Evolutionary conservation across 2,797 vertebrate genomes (phyloP), one percentile per base, ranked within the genome.

Genomic region (Crenichthys baileyi): DNA sequence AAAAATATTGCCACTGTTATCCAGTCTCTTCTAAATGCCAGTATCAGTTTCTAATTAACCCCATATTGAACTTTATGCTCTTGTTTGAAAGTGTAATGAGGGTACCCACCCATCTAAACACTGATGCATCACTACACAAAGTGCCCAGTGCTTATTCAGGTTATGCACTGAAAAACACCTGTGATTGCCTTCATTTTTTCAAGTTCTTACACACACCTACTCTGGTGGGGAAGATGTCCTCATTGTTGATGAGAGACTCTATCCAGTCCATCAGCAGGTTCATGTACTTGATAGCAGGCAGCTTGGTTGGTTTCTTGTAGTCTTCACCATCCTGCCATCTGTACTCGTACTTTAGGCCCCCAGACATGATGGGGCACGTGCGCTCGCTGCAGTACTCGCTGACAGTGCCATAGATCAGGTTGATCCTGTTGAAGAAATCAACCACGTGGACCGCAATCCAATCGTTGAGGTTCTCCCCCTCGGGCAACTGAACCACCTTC

Each of bases 401-500:
- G 94, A 99, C 97, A 16, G 98, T 99, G 88, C 98, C 98, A 0
- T 99, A 99, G 94, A 99, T 99, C 89, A 99, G 95, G 93, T 99
- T 99, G 91, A 99, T 99, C 78, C 98, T 96, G 92, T 99, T 99
- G 88, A 99, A 99, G 95, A 99, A 99, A 94, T 99, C 98, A 91
- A 99, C 98, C 76, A 99, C 97, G 0, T 99, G 98, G 86, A 99
- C 98, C 0, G 98, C 98, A 0, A 99, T 97, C 98, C 98, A 99
- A 92, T 99, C 98, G 0, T 97, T 97, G 85, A 98, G 96, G 91
- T 89, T 98, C 89, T 99, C 98, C 0, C 97, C 97, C 0, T 97
- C 97, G 0, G 98, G 98, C 76, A 99, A 94, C 94, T 98, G 97
- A 24, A 99, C 98, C 81, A 99, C 98, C 0, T 97, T 96, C 85